Base-by-base conservation (phyloP, 2,113 vertebrate genomes). In the Rhynchopsitta pachyrhyncha region DNA sequence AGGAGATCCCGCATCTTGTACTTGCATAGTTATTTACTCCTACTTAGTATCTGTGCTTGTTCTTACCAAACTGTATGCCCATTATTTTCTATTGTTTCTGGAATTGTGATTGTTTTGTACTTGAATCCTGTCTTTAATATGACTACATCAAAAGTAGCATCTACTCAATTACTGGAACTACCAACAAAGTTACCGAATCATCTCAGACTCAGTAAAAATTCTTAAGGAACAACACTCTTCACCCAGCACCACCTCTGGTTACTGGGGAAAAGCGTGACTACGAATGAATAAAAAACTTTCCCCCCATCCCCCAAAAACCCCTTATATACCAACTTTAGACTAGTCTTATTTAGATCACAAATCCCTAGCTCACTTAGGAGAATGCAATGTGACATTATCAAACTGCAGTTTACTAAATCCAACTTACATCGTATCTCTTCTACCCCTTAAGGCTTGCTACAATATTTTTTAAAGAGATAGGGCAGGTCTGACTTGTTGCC, bases 201-300 rank as follows among this genome's bases (percentile, higher is more conserved):
- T 6, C 35, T 41, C 33, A 87, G 9, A 90, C 0, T 4, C 42
- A 59, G 6, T 19, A 81, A 5, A 90, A 62, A 41, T 12, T 73
- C 25, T 42, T 20, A 76, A 0, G 13, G 27, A 75, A 75, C 82
- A 73, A 59, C 9, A 44, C 11, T 64, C 13, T 13, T 39, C 28
- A 35, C 10, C 18, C 9, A 5, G 6, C 11, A 59, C 22, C 4
- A 7, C 11, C 2, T 3, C 11, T 0, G 0, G 23, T 60, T 39
- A 88, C 19, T 39, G 7, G 11, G 14, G 12, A 64, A 77, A 88
- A 73, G 31, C 59, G 3, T 42, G 42, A 75, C 28, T 78, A 8
- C 22, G 13, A 79, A 63, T n/a, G 62, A 82, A 67, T 28, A 60
- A 71, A 6, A 37, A 28, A 2, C 3, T 16, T 41, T 13, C 28